phyloP scores from a whole-genome alignment of 2,797 vertebrate species.

The Thunnus albacares region DNA sequence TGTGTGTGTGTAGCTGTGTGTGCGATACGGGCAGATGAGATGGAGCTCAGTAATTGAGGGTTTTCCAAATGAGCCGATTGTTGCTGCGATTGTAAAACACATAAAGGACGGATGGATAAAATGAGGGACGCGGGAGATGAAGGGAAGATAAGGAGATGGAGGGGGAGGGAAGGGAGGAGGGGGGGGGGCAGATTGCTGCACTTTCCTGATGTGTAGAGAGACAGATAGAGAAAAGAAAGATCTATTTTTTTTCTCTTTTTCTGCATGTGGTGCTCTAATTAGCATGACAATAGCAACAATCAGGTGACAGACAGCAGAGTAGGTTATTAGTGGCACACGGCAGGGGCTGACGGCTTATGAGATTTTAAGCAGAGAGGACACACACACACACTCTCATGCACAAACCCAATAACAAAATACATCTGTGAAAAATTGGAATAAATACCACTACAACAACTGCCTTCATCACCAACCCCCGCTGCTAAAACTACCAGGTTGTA shows the following conservation, averaged over 20 bases:
- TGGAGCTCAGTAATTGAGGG: conserved; percentile 81
- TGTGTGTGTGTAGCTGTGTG: background rate
- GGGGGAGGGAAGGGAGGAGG: conserved; percentile 29
- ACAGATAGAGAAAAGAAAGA: conserved; percentile 56
- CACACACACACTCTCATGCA: conserved; percentile 27
- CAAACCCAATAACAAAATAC: conserved; percentile 1
- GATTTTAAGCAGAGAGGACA: conserved; percentile 58
- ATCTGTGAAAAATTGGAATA: conserved; percentile 17
- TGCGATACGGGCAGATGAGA: conserved; percentile 61
- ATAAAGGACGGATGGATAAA: conserved; percentile 73
- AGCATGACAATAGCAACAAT: conserved; percentile 84
- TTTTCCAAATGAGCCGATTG: conserved; percentile 83
- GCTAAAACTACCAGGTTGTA: background rate
- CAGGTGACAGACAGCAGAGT: conserved; percentile 79
- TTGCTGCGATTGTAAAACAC: conserved; percentile 76
- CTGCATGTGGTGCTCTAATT: conserved; percentile 69
- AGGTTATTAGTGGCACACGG: conserved; percentile 74
- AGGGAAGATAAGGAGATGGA: conserved; percentile 69
- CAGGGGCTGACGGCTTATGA: conserved; percentile 62
- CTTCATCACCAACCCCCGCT: background rate
- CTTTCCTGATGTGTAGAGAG: conserved; percentile 66
- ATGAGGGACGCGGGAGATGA: conserved; percentile 74
- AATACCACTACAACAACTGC: conserved; percentile 14
- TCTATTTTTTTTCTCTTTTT: conserved; percentile 53
- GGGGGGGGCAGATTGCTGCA: conserved; percentile 59